Evolutionary conservation across 2,888 invertebrate genomes (phyloP).

Genomic region (Drosophila neonasuta): DNA sequence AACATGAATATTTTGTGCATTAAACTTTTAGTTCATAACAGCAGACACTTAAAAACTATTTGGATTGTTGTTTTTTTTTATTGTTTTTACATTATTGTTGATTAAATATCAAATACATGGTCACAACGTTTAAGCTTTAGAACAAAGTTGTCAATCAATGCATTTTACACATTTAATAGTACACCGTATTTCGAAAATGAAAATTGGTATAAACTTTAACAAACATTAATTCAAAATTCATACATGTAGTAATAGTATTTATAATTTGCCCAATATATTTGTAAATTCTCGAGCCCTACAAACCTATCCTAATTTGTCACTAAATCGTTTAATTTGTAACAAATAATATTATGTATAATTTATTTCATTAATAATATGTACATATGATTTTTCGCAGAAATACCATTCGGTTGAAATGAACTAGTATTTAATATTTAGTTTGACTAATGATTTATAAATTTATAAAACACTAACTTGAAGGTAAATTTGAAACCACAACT

Average conservation of each 20-base stretch:
- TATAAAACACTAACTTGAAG: slow-evolving; percentile 40
- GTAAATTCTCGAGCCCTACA: slow-evolving; percentile 21
- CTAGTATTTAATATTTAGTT: slow-evolving; percentile 34
- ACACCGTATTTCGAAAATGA: slow-evolving; percentile 69
- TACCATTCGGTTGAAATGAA: slow-evolving; percentile 25
- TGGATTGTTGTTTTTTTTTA: slow-evolving; percentile 10
- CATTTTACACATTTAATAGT: slow-evolving; percentile 19
- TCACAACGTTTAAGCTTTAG: slow-evolving; percentile 41
- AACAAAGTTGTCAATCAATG: slow-evolving; percentile 24
- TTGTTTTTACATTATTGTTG: slow-evolving; percentile 5
- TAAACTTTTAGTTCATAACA: slow-evolving; percentile 66
- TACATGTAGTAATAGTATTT: slow-evolving; percentile 8
- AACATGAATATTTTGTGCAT: slow-evolving; percentile 63
- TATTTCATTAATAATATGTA: slow-evolving; percentile 41
- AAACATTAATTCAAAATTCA: slow-evolving; percentile 16
- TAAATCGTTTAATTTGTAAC: slow-evolving; percentile 45
- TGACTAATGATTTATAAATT: slow-evolving; percentile 54
- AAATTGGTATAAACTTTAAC: slow-evolving; percentile 51
- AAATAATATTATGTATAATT: slow-evolving; percentile 22
- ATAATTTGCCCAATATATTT: slow-evolving; percentile 19
- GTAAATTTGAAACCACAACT: slow-evolving; percentile 74
- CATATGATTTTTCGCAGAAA: slow-evolving; percentile 34
- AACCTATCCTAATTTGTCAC: slow-evolving; percentile 54
- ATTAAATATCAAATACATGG: slow-evolving; percentile 37
- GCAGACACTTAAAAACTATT: slow-evolving; percentile 38